Evolutionary conservation across 2,888 invertebrate species (phyloP).

Genomic region (Phyllotreta striolata): DNA sequence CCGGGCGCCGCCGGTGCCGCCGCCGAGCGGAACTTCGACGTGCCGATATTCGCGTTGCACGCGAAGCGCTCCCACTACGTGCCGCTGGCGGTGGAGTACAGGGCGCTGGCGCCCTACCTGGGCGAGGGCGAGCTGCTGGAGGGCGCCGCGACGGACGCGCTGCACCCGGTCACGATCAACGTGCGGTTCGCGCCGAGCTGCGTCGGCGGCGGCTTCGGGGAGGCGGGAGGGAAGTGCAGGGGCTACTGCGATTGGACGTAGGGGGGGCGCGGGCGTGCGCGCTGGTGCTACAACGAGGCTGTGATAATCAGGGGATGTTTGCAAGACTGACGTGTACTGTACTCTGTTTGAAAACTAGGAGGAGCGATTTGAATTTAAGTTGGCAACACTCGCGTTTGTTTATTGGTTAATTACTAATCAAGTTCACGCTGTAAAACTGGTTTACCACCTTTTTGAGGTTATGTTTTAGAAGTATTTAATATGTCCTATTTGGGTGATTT

Average conservation of each 20-base stretch:
- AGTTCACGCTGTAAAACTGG: no score
- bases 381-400: no score
- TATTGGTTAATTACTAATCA: no score
- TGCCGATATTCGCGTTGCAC: constrained; percentile 91
- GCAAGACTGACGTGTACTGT: no score
- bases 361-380: no score
- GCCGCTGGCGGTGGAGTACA: constrained; percentile 82
- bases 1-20: constrained; percentile 12
- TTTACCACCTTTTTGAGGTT: no score
- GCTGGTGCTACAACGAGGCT: constrained; percentile 48
- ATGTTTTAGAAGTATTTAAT: no score
- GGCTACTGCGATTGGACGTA: no score
- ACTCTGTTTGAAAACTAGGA: no score
- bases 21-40: constrained; percentile 62
- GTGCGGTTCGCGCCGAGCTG: constrained; percentile 72
- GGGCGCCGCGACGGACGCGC: constrained; percentile 66
- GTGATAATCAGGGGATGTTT: constrained; percentile 56
- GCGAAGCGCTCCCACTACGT: constrained; percentile 89
- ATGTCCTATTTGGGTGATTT: no score
- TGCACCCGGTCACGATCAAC: constrained; percentile 90
- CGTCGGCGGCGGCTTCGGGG: constrained; percentile 37
- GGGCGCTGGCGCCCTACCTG: constrained; percentile 74
- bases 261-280: constrained; percentile 34
- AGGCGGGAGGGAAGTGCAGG: constrained; percentile 28
- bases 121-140: constrained; percentile 70